Base-by-base conservation (phyloP, 1,140 invertebrate genomes). In the Brachionus koreanus region DNA sequence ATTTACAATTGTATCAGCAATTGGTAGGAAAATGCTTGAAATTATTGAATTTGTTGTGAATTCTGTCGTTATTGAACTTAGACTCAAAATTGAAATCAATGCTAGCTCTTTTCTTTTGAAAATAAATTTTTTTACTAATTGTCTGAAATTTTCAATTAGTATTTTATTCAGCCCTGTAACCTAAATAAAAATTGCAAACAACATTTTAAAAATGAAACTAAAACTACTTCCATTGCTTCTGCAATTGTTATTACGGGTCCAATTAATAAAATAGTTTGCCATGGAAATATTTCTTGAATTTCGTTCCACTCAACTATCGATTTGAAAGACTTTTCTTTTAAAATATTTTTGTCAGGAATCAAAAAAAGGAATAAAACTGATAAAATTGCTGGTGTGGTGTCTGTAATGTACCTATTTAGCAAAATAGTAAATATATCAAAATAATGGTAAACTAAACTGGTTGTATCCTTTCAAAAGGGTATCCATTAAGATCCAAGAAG, bases 231-330 rank as follows among this genome's bases (percentile, higher is more conserved):
- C 4, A 77, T 16, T 0, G 46, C 74, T 19, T 77, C 74, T n/a
- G 74, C 23, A 9, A 77, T 52, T 57, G 74, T 16, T 16, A 77
- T 57, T 10, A 52, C 74, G 12, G 46, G 46, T 35, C 74, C 74
- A 10, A 77, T 37, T 39, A 77, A 57, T 57, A 77, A 61, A 13
- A 77, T 77, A n/a, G 74, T 61, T 16, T 77, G 46, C 74, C 74
- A 77, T 57, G 46, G 46, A 52, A 52, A 57, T 29, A 37, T 77
- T 77, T 77, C 7, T n/a, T 77, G 23, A 13, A 77, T 9, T n/a
- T 57, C 7, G 16, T 77, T 57, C 74, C 74, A 77, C 5, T 77
- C 74, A n/a, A 77, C 33, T 9, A 77, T 33, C 1, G 13, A 23
- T 35, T 5, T 29, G 57, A 57, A 77, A 35, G 43, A 25, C 23